Base-by-base conservation (phyloP, 2,888 invertebrate species). In the Melipona bicolor region DNA sequence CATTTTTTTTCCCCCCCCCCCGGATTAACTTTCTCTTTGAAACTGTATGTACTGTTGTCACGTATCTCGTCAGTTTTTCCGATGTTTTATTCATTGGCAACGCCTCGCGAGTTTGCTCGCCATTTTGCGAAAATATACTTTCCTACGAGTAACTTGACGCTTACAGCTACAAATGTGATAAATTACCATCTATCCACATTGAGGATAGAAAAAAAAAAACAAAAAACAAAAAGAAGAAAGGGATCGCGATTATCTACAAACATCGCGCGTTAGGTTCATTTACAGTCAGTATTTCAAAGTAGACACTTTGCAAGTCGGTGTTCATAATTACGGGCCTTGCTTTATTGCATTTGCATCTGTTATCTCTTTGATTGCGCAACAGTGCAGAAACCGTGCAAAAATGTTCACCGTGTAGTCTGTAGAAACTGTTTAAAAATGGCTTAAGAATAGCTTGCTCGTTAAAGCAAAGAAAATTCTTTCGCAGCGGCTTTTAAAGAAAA, bases 361-460 rank as follows among this genome's bases (percentile, higher is more conserved):
- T 75, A 75, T 67, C 81, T 36, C 13, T 49, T 11, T 61, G 24
- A 78, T 61, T 61, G 61, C 32, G 19, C 70, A 52, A 71, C 67
- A 61, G 68, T 61, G 74, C 59, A 54, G 59, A 69, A 59, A 70
- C 70, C 52, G 61, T 71, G 59, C 43, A 70, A 43, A 43, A 81
- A 81, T 59, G 65, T 49, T 59, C 49, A 19, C 15, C 15, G 9
- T 43, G 9, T n/a, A 6, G 11, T 15, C 2, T 32, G 27, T 11
- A 69, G 15, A 27, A 50, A 5, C 3, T 68, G 3, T 21, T 27
- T 27, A 4, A 24, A 21, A 52, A 69, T 11, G 50, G 50, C 19
- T 52, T n/a, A n/a, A n/a, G n/a, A n/a, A 21, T 13, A 52, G 4
- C 43, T 43, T 24, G 2, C 43, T 49, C 27, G 4, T 59, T 71